These are phyloP conservation scores for Cotesia vestalis DNA, from an alignment of 1,140 invertebrate species.

Conservation along the genomic window DNA sequence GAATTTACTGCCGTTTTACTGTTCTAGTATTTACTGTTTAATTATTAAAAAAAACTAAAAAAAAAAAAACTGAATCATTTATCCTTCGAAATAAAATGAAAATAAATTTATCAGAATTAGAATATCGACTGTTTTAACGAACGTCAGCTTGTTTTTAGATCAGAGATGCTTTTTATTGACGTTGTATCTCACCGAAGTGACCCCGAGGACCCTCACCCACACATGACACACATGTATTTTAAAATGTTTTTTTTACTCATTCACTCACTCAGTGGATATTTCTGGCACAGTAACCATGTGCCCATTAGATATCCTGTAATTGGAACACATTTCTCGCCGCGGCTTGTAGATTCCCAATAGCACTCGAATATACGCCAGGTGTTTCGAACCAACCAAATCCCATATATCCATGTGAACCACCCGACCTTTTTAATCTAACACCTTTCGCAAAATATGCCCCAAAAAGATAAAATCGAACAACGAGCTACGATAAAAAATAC, in stretches of 20 bases:
- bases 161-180: slow-evolving; percentile 33
- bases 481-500: slow-evolving; percentile 3
- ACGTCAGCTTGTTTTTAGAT: slow-evolving; percentile 30
- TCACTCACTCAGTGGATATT: slow-evolving; percentile 32
- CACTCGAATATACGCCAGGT: slow-evolving; percentile 35
- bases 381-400: slow-evolving; percentile 35
- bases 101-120: neutral
- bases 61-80: no score
- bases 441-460: slow-evolving; percentile 20
- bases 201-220: neutral
- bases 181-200: slow-evolving; percentile 29
- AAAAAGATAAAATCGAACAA: slow-evolving; percentile 10
- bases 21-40: no score
- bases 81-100: no score
- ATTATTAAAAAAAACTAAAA: no score
- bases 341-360: slow-evolving; percentile 34
- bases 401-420: slow-evolving; percentile 33
- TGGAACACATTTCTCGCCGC: slow-evolving; percentile 35
- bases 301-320: slow-evolving; percentile 36
- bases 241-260: neutral
- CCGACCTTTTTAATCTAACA: slow-evolving; percentile 31
- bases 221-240: slow-evolving; percentile 7
- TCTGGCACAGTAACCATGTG: slow-evolving; percentile 35
- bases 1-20: neutral
- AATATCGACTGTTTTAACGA: slow-evolving; percentile 1